Evolutionary conservation across 2,113 vertebrate species (phyloP), one percentile per base, ranked within the genome.

Genomic region (Otolemur garnettii): DNA sequence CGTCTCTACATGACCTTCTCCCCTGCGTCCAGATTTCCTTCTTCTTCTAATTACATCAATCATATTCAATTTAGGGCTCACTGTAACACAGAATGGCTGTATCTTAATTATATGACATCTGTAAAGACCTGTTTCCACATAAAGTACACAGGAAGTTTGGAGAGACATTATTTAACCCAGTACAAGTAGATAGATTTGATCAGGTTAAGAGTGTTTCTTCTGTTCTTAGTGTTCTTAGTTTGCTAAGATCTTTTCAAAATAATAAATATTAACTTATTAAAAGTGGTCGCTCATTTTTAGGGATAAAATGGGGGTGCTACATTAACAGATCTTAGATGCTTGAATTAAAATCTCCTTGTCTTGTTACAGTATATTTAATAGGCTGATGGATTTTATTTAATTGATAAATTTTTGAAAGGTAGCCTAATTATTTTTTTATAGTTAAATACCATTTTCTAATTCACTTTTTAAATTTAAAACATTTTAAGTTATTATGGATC

Each of bases 211-310:
- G 42, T 55, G 17, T 85, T 66, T 85, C n/a, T 45, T 42, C 60
- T 78, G 6, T 57, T 77, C 22, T 91, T 71, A 93, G 75, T 78
- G 6, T 57, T 77, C 22, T 91, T 71, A 93, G 75, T 85, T n/a
- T 42, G 7, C 24, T 78, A 68, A 53, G 19, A 30, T 33, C 9
- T 77, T 86, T 92, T 81, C 24, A 57, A 69, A 38, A 71, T 26
- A 71, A 45, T n/a, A 71, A 59, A 12, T 66, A 35, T 42, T 71
- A 68, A 42, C 8, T 90, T 35, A 74, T 74, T 78, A 91, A 71
- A 91, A 91, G 64, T 55, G n/a, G 22, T 69, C 57, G 50, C 60
- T 60, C 10, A 53, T 90, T 81, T 81, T 89, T 64, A 13, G 17
- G 18, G 35, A 14, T 60, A 60, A 81, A 72, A 60, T 91, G 28